Evolutionary conservation across 2,797 vertebrate species (phyloP).

Genomic region (Clangula hyemalis): DNA sequence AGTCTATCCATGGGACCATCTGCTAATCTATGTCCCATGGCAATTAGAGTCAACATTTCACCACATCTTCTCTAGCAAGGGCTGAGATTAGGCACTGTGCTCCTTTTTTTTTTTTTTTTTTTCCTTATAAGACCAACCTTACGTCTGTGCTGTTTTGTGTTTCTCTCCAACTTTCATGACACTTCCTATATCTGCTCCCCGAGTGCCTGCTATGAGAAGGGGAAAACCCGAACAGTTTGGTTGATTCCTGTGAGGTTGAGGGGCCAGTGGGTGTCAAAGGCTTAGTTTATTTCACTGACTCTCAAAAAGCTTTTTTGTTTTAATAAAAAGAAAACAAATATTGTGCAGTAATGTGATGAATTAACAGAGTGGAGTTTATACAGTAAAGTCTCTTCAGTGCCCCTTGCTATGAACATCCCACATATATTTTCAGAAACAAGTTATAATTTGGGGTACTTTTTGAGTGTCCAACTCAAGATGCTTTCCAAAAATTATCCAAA

Average conservation of each 20-base stretch:
- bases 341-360: neutral
- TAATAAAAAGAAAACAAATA: neutral
- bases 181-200: neutral
- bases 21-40: constrained; percentile 62
- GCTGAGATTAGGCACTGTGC: constrained; percentile 19
- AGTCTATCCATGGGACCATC: constrained; percentile 66
- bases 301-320: neutral
- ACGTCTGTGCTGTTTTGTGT: neutral
- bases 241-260: neutral
- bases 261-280: neutral
- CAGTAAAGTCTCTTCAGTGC: neutral
- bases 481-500: neutral
- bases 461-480: neutral
- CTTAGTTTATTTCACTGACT: neutral
- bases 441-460: neutral
- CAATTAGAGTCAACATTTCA: constrained; percentile 70
- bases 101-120: neutral
- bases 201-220: neutral
- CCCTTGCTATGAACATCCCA: neutral
- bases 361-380: rapidly evolving
- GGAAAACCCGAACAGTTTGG: neutral
- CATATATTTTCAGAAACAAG: neutral
- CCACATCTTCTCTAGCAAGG: constrained; percentile 42
- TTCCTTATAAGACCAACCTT: neutral
- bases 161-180: neutral